These are phyloP conservation scores for Pyralis farinalis DNA, from an alignment of 2,888 invertebrate species.

Conservation along the genomic window DNA sequence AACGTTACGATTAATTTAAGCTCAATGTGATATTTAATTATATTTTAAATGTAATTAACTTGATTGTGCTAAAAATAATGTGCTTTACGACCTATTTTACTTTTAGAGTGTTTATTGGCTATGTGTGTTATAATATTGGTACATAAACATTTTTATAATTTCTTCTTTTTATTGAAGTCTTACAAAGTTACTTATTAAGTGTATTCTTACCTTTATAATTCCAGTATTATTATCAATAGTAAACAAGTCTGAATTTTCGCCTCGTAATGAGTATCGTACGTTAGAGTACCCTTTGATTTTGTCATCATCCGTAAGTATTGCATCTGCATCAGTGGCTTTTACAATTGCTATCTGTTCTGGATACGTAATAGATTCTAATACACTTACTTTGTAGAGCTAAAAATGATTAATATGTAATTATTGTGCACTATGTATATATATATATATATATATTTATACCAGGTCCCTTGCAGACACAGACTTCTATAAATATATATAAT, in stretches of 20 bases:
- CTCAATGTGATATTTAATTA: too few species aligned
- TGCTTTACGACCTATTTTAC: too few species aligned
- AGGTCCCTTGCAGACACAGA: too few species aligned
- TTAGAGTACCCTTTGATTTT: conserved; percentile 83
- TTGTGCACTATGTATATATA: too few species aligned
- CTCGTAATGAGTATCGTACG: conserved; percentile 86
- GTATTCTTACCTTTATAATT: conserved; percentile 76
- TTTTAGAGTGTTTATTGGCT: too few species aligned
- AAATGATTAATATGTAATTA: conserved; percentile 20
- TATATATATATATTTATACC: too few species aligned
- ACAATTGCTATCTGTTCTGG: conserved; percentile 85
- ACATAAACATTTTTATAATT: too few species aligned
- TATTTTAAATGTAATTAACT: too few species aligned
- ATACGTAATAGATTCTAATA: conserved; percentile 85
- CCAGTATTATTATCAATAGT: conserved; percentile 86
- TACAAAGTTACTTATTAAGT: too few species aligned
- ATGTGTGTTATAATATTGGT: too few species aligned
- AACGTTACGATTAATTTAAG: background rate
- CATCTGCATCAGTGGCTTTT: conserved; percentile 86
- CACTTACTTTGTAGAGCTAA: conserved; percentile 84
- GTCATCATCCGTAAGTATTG: conserved; percentile 79
- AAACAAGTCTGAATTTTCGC: conserved; percentile 88
- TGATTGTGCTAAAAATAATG: too few species aligned
- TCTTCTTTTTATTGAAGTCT: too few species aligned
- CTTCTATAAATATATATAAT: background rate